These are phyloP conservation scores for Gorsachius goisagi DNA, from an alignment of 2,113 vertebrate species.

Conservation along the genomic window DNA sequence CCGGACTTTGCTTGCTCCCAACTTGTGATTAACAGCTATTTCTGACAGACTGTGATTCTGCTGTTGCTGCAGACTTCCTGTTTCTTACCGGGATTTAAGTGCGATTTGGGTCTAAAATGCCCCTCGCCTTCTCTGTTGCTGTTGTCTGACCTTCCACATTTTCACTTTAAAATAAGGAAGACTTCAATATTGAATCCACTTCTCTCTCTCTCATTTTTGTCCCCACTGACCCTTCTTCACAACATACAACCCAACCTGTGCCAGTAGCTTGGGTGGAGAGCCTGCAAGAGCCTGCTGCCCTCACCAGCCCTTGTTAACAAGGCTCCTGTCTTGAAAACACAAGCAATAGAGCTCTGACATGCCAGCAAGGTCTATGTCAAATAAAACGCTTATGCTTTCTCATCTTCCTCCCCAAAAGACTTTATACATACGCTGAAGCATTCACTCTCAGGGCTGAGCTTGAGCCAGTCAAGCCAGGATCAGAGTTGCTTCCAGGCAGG, in stretches of 20 bases:
- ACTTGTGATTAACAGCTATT: neutral
- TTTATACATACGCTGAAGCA: neutral
- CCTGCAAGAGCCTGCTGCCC: neutral
- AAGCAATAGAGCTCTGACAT: neutral
- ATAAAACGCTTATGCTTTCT: neutral
- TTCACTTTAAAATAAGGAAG: neutral
- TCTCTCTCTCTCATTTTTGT: neutral
- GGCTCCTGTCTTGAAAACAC: neutral
- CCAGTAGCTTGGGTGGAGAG: neutral
- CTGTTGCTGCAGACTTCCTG: neutral
- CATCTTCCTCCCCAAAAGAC: neutral
- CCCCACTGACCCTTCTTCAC: neutral
- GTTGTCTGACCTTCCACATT: neutral
- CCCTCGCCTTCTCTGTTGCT: neutral
- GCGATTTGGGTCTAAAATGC: neutral
- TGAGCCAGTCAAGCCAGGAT: neutral
- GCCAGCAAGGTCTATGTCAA: neutral
- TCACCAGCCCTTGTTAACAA: neutral
- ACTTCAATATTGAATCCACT: neutral
- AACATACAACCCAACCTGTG: neutral
- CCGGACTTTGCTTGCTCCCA: neutral
- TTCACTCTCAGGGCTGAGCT: neutral
- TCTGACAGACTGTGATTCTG: neutral
- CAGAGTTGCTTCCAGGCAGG: neutral
- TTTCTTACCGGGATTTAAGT: neutral